These are phyloP conservation scores for Platycnemis pennipes DNA, from an alignment of 2,888 invertebrate species.

Conservation along the genomic window DNA sequence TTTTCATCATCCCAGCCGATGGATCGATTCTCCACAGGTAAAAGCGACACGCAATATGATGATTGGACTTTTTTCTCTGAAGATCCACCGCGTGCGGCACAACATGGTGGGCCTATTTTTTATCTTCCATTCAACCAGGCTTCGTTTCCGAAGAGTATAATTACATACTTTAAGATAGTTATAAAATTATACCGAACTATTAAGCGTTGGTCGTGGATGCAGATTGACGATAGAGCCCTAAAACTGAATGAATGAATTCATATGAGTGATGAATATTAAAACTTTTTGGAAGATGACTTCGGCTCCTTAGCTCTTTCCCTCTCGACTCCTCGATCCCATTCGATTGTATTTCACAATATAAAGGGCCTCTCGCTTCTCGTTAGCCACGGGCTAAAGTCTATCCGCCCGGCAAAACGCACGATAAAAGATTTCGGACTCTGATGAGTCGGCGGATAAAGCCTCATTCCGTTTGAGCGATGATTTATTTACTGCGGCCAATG, in stretches of 20 bases:
- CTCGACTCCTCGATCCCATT: not conserved
- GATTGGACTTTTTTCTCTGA: not conserved
- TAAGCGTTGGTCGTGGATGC: not conserved
- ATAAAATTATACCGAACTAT: slow-evolving; percentile 45
- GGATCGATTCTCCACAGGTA: not conserved
- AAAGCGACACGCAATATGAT: slow-evolving; percentile 7
- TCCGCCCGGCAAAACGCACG: not conserved
- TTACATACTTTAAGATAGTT: slow-evolving; percentile 32
- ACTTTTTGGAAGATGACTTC: slow-evolving; percentile 25
- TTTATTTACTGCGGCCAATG: slow-evolving; percentile 21
- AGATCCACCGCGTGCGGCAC: not conserved
- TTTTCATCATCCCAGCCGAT: not conserved
- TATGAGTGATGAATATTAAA: slow-evolving; percentile 46
- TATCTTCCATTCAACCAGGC: not conserved
- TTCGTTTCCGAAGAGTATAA: slow-evolving; percentile 15
- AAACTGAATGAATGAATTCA: not conserved
- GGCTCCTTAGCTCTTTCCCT: not conserved
- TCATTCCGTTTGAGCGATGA: slow-evolving; percentile 52
- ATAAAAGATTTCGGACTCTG: slow-evolving; percentile 7
- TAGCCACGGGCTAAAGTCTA: not conserved
- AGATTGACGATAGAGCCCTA: not conserved
- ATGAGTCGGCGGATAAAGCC: not conserved
- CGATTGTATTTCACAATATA: not conserved
- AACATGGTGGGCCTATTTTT: not conserved
- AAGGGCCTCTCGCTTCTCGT: not conserved